Base-by-base conservation (phyloP, 2,797 vertebrate species). In the Acridotheres tristis region DNA sequence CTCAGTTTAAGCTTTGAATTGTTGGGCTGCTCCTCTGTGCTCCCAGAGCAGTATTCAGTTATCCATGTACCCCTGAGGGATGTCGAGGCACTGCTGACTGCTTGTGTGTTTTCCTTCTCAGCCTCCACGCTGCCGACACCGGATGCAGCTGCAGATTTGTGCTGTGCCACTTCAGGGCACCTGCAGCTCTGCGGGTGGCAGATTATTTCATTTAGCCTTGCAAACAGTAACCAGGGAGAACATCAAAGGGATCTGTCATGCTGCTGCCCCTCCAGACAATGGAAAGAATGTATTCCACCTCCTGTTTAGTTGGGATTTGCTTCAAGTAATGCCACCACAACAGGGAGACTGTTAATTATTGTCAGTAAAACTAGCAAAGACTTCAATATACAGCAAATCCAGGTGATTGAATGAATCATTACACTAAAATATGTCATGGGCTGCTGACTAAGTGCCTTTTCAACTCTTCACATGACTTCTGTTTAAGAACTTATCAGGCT, bases 141-240 rank as follows among this genome's bases (percentile, higher is more conserved):
- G 1, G 42, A 40, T 51, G 34, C 89, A 85, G 89, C 79, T 96
- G 80, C 16, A 9, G 75, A 3, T 29, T 74, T 25, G 30, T 12
- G 30, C 51, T 54, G 76, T 21, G 79, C 32, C 73, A 7, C 59
- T 16, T 11, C 20, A 3, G 43, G 54, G 51, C 80, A 96, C 66
- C 91, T 93, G 96, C 85, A 72, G 71, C 82, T 81, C 80, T 55
- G 61, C 85, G 90, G 81, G 69, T 84, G 73, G 59, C 43, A 79
- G 34, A 55, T 89, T 34, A 55, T 36, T 73, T 87, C 67, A 40
- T 69, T 84, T 20, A 53, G 43, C 51, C 66, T n/a, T 30, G 47
- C 32, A 57, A 57, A 67, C 34, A 68, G 30, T 20, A 74, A 54
- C 34, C 3, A 3, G 22, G 36, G 34, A 57, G 50, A 89, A 47